phyloP scores from a whole-genome alignment of 1,140 invertebrate species.

The Oncopodura yosiiana region DNA sequence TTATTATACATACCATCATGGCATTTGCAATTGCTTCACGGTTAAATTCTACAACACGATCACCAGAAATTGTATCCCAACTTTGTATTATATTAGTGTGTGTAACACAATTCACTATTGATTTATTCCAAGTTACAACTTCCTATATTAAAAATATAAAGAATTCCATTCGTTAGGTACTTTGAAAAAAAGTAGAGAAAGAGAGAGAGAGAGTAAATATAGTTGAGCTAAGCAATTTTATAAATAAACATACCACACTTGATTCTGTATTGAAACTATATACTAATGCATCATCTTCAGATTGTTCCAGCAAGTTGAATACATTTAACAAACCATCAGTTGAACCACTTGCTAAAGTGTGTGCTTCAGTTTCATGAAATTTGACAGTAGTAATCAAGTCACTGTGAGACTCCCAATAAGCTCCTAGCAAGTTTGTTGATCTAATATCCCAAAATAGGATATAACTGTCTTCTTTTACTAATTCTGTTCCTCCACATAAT shows the following conservation, averaged over 20 bases:
- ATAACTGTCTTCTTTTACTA: slow-evolving; percentile 56
- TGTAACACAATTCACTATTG: slow-evolving; percentile 51
- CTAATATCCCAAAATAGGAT: slow-evolving; percentile 75
- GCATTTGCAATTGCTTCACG: slow-evolving; percentile 46
- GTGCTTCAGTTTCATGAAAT: slow-evolving; percentile 63
- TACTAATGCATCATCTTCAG: slow-evolving; percentile 69
- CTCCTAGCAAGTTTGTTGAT: slow-evolving; percentile 57
- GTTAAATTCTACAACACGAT: slow-evolving; percentile 47
- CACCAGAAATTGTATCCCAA: slow-evolving; percentile 55
- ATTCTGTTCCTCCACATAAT: slow-evolving; percentile 64
- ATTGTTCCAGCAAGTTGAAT: slow-evolving; percentile 61
- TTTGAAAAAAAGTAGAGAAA: too few species aligned
- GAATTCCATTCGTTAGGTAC: too few species aligned
- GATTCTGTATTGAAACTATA: slow-evolving; percentile 74
- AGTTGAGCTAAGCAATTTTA: slow-evolving; percentile 28
- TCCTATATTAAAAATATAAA: too few species aligned
- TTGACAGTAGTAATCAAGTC: slow-evolving; percentile 37
- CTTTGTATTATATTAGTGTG: slow-evolving; percentile 60
- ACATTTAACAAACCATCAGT: slow-evolving; percentile 78
- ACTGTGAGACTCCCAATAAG: slow-evolving; percentile 52
- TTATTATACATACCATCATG: slow-evolving; percentile 39
- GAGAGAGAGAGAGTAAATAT: neutral
- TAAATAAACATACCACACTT: slow-evolving; percentile 52
- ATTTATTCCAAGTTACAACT: slow-evolving; percentile 8
- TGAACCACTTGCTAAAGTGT: slow-evolving; percentile 62